phyloP scores from a whole-genome alignment of 2,888 invertebrate genomes.

The Erebia ligea region DNA sequence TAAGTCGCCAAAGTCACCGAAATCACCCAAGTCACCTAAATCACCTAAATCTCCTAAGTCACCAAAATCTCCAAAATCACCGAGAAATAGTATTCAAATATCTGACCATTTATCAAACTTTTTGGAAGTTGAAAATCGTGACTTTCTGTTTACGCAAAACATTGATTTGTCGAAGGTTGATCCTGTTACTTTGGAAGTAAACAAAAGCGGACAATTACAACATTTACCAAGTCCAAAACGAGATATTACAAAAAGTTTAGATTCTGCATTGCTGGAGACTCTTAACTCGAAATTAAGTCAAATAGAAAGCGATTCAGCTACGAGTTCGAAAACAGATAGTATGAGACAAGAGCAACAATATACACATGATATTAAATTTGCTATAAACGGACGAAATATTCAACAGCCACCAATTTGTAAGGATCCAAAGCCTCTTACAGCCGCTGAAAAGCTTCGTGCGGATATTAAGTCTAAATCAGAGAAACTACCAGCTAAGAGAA shows the following conservation, averaged over 20 bases:
- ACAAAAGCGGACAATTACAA: conserved; percentile 85
- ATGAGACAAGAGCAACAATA: conserved; percentile 82
- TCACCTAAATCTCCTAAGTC: conserved; percentile 81
- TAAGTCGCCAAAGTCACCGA: conserved; percentile 85
- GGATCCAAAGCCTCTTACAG: conserved; percentile 72
- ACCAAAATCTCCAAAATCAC: conserved; percentile 80
- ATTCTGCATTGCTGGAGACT: conserved; percentile 86
- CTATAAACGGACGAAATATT: conserved; percentile 73
- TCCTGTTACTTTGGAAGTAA: conserved; percentile 87
- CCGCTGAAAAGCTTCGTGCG: conserved; percentile 76
- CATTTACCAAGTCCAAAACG: conserved; percentile 87
- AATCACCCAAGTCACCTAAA: conserved; percentile 84
- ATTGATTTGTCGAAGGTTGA: conserved; percentile 89
- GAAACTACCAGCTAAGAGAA: conserved; percentile 85
- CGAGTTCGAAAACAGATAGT: conserved; percentile 89
- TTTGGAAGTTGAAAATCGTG: conserved; percentile 80
- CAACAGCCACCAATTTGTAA: conserved; percentile 71
- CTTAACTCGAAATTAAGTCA: conserved; percentile 88
- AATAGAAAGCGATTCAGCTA: conserved; percentile 90
- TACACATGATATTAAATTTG: conserved; percentile 80
- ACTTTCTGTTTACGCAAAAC: conserved; percentile 89
- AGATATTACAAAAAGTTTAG: conserved; percentile 87
- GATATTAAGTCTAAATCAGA: conserved; percentile 84
- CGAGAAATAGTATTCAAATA: conserved; percentile 71
- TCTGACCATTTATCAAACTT: conserved; percentile 73